A percentile compares a stretch with the other conserved stretches of the same genome.
Conservation (phyloP, 2,113 vertebrate species). For the Toxotes jaculatrix region DNA sequence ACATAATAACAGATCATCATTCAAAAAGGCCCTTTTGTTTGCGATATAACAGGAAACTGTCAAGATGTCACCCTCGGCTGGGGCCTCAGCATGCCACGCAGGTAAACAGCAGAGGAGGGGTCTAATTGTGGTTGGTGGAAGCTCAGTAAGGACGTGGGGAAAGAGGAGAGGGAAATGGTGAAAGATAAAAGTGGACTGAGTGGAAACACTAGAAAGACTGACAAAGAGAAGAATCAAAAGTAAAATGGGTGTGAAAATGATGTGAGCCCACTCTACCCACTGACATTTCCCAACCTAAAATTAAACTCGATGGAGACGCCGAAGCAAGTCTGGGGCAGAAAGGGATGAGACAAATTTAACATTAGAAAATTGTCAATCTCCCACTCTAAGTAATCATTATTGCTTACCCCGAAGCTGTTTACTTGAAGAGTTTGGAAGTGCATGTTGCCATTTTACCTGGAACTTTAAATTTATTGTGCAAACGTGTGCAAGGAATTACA, state of each 20-base stretch:
- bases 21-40: conserved; percentile 92
- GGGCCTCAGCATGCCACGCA: conserved; percentile 83
- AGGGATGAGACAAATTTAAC: conserved; percentile 10
- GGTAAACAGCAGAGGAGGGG: conserved; percentile 88
- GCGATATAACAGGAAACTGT: conserved; percentile 92
- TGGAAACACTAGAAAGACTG: conserved; percentile 21
- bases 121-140: conserved; percentile 83
- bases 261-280: conserved; percentile 18
- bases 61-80: conserved; percentile 92
- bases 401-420: conserved; percentile 26
- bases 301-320: conserved; percentile 18
- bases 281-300: conserved; percentile 30
- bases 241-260: conserved; percentile 6
- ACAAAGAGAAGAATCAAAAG: conserved; percentile 35
- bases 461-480: conserved; percentile 30
- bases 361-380: conserved; percentile 43
- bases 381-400: conserved; percentile 41
- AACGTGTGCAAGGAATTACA: conserved; percentile 23
- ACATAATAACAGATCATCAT: conserved; percentile 96
- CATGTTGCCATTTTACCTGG: conserved; percentile 32
- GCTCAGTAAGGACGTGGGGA: conserved; percentile 1
- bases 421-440: conserved; percentile 35
- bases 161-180: conserved; percentile 3
- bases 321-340: conserved; percentile 25
- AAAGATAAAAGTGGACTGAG: conserved; percentile 26